A percentile compares a stretch with the other conserved stretches of the same genome.
Evolutionary conservation across 2,888 invertebrate genomes (phyloP).

Genomic region (Julus scanicus): DNA sequence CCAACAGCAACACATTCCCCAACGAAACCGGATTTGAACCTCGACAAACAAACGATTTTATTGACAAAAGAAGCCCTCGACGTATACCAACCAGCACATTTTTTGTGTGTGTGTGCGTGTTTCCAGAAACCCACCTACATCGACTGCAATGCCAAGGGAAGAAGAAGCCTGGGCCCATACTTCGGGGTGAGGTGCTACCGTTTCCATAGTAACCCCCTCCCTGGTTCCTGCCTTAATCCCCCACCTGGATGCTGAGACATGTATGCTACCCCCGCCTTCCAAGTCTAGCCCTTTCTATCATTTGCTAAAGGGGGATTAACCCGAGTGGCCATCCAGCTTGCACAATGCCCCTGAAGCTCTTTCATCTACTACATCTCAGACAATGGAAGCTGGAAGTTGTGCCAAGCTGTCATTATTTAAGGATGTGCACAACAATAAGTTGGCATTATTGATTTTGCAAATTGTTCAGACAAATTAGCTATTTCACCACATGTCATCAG

Average conservation of each 20-base stretch:
- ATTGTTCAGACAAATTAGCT: constrained; percentile 4
- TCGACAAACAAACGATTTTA: not conserved
- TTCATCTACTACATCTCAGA: constrained; percentile 23
- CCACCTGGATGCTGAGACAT: constrained; percentile 33
- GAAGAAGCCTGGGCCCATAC: not conserved
- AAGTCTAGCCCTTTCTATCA: constrained; percentile 24
- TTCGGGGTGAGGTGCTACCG: not conserved
- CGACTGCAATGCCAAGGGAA: not conserved
- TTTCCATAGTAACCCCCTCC: constrained; percentile 5
- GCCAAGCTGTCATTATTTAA: constrained; percentile 6
- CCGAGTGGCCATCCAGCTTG: not conserved
- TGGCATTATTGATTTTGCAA: not conserved
- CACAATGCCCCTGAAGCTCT: not conserved
- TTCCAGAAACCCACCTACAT: not conserved
- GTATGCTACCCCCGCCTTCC: not conserved
- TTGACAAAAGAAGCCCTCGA: not conserved
- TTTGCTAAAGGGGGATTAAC: constrained; percentile 33
- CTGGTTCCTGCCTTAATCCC: constrained; percentile 33
- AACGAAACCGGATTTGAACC: not conserved
- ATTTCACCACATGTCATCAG: not conserved
- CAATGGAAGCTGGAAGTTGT: constrained; percentile 5
- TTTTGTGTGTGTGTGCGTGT: not conserved
- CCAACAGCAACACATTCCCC: not conserved
- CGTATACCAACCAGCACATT: not conserved
- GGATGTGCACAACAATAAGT: not conserved